A percentile compares a stretch with the other conserved stretches of the same genome.
Evolutionary conservation across 2,113 vertebrate species (phyloP).

Genomic region (Axis porcinus): DNA sequence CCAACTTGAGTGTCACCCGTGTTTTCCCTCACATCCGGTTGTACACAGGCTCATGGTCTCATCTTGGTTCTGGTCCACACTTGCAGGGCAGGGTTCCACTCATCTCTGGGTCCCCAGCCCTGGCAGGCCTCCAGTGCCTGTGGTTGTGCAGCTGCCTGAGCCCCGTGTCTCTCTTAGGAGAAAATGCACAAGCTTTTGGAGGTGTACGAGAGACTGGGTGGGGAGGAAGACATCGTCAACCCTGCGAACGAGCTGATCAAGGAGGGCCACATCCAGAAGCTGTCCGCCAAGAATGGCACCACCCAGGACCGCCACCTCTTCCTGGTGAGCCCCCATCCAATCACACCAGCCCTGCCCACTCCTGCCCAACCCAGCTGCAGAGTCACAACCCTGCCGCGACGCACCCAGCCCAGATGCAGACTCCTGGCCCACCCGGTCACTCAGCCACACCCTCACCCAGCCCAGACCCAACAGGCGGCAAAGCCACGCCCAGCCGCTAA

Average conservation of each 20-base stretch:
- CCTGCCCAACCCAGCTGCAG: background rate
- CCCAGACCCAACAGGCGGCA: background rate
- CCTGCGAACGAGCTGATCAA: constrained; percentile 98
- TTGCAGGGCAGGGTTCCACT: background rate
- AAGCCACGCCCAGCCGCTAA: background rate
- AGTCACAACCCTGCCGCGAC: background rate
- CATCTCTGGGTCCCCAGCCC: background rate
- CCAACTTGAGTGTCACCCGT: background rate
- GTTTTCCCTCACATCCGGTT: background rate
- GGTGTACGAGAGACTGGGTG: constrained; percentile 93
- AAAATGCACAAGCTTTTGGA: constrained; percentile 98
- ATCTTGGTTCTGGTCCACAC: background rate
- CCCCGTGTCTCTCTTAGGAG: constrained; percentile 82
- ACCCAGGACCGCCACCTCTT: constrained; percentile 96
- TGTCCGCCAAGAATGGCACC: constrained; percentile 96
- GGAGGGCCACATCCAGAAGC: constrained; percentile 96
- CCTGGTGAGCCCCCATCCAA: constrained; percentile 80
- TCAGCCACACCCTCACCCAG: background rate
- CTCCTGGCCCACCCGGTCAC: background rate
- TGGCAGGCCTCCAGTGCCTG: too few species aligned
- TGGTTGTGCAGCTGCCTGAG: background rate
- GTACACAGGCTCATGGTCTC: background rate
- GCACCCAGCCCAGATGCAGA: background rate
- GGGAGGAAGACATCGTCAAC: constrained; percentile 97
- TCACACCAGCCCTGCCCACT: constrained; percentile 76